phyloP scores from a whole-genome alignment of 1,140 invertebrate genomes.

The Lepidurus couesii region DNA sequence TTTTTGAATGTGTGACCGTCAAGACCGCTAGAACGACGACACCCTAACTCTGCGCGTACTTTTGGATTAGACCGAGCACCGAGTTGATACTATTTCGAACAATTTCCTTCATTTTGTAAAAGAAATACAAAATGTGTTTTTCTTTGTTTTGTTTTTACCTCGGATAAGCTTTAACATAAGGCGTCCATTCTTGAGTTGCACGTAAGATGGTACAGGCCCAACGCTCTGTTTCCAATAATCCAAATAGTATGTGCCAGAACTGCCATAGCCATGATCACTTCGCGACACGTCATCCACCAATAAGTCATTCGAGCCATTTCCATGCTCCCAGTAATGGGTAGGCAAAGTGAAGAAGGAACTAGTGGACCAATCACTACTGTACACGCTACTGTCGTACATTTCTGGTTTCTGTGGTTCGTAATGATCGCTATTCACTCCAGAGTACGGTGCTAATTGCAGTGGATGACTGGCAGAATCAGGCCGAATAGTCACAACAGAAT shows the following conservation, averaged over 20 bases:
- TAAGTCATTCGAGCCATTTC: neutral
- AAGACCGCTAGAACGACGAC: neutral
- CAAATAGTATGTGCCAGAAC: conserved; percentile 30
- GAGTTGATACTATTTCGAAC: neutral
- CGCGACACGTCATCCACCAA: conserved; percentile 4
- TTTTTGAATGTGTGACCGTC: neutral
- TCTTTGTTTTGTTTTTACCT: conserved; percentile 16
- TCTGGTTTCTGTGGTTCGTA: conserved; percentile 8
- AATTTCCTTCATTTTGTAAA: neutral
- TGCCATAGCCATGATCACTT: conserved; percentile 30
- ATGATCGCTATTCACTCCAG: neutral
- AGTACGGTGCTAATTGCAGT: neutral
- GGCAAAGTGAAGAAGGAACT: neutral
- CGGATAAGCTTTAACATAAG: conserved; percentile 27
- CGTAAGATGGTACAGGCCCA: conserved; percentile 27
- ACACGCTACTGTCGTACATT: conserved; percentile 16
- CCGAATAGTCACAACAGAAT: neutral
- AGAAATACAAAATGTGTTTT: too few species aligned
- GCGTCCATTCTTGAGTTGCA: conserved; percentile 29
- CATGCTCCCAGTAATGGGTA: neutral
- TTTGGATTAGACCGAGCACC: neutral
- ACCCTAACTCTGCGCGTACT: neutral
- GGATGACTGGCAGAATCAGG: neutral
- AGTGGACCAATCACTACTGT: neutral
- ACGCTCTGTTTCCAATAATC: conserved; percentile 28